phyloP scores from a whole-genome alignment of 1,140 invertebrate genomes.

The Calliopsis andreniformis region DNA sequence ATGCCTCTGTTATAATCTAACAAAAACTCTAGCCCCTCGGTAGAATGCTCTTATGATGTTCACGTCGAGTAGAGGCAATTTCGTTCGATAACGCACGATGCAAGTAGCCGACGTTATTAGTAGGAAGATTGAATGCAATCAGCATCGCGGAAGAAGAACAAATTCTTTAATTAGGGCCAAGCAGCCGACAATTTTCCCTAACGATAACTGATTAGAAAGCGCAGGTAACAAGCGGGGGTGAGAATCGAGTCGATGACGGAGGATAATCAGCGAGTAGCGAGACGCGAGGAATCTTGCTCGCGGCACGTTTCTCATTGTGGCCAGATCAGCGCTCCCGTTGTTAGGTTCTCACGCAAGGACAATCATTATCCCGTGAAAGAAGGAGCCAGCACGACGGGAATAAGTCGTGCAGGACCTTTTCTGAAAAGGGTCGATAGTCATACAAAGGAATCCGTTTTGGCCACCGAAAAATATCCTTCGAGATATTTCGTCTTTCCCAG shows the following conservation, averaged over 20 bases:
- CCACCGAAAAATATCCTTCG: slow-evolving; percentile 13
- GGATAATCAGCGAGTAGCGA: slow-evolving; percentile 33
- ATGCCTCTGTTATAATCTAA: slow-evolving; percentile 1
- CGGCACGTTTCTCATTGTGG: slow-evolving; percentile 70
- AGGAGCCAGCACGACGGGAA: slow-evolving; percentile 28
- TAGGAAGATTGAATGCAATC: neutral
- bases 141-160: neutral
- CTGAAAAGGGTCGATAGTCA: slow-evolving; percentile 51
- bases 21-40: neutral
- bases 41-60: neutral
- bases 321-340: slow-evolving; percentile 57
- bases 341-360: slow-evolving; percentile 74
- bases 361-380: slow-evolving; percentile 56
- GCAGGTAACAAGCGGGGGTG: too few species aligned
- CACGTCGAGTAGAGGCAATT: neutral
- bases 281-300: slow-evolving; percentile 53
- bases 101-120: neutral
- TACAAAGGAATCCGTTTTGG: slow-evolving; percentile 33
- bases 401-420: slow-evolving; percentile 51
- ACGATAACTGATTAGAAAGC: neutral
- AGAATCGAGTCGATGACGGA: neutral
- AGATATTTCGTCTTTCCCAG: slow-evolving; percentile 33
- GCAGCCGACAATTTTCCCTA: neutral
- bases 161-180: neutral
- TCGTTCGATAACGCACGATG: neutral